A percentile compares a stretch with the other conserved stretches of the same genome.
These are phyloP conservation scores for Canis aureus DNA, from an alignment of 2,113 vertebrate genomes.

Conservation along the genomic window DNA sequence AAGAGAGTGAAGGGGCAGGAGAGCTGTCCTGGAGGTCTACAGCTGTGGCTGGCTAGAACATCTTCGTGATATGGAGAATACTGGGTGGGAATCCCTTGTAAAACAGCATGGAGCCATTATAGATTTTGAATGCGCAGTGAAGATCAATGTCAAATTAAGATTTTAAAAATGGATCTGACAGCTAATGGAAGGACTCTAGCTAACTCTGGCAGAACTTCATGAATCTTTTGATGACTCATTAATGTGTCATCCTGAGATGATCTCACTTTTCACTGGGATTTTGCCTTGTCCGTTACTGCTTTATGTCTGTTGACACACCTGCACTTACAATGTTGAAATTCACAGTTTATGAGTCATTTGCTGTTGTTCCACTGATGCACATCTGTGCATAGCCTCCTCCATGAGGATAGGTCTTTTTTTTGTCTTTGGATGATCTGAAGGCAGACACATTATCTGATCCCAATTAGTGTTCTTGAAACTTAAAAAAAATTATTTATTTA, in stretches of 20 bases:
- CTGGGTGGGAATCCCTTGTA: background rate
- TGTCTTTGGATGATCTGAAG: background rate
- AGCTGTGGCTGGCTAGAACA: background rate
- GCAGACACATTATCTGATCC: background rate
- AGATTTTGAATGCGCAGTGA: background rate
- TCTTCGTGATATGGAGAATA: background rate
- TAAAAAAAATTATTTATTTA: too few species aligned
- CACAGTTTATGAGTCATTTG: background rate
- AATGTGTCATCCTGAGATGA: background rate
- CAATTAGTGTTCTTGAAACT: background rate
- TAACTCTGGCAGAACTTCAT: background rate
- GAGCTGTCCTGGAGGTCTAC: background rate
- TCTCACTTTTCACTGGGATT: background rate
- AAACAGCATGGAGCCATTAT: background rate
- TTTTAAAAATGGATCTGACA: background rate
- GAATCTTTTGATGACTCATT: background rate
- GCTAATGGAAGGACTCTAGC: background rate
- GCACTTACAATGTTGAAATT: background rate
- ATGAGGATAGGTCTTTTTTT: background rate
- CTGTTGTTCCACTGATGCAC: background rate
- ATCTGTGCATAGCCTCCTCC: background rate
- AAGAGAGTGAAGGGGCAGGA: background rate
- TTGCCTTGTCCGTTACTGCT: background rate
- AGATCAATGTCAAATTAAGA: background rate
- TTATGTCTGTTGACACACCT: background rate